phyloP scores from a whole-genome alignment of 2,797 vertebrate genomes.

The Anomalospiza imberbis region DNA sequence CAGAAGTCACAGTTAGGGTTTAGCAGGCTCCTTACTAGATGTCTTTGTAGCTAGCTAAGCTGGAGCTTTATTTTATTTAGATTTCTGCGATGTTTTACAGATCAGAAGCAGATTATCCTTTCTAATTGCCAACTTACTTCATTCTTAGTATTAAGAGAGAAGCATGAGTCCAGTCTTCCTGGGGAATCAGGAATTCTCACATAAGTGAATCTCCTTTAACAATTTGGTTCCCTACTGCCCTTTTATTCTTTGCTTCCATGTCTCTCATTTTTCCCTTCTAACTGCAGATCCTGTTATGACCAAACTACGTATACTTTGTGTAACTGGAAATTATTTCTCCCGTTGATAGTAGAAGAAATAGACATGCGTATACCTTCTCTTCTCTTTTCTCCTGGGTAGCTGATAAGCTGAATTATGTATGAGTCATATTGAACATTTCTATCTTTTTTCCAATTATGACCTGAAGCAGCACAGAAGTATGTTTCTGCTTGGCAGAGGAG shows the following conservation, averaged over 20 bases:
- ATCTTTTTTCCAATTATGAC: constrained; percentile 72
- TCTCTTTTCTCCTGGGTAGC: constrained; percentile 67
- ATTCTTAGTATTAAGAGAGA: constrained; percentile 37
- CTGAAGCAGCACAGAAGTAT: constrained; percentile 57
- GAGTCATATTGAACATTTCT: constrained; percentile 72
- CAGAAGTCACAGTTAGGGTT: constrained; percentile 21
- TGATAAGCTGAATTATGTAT: constrained; percentile 76
- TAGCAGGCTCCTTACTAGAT: constrained; percentile 19
- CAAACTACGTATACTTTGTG: constrained; percentile 38
- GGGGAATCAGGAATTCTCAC: neutral
- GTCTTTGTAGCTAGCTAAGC: constrained; percentile 40
- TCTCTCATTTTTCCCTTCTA: constrained; percentile 19
- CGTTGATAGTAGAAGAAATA: constrained; percentile 59
- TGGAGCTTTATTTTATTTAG: constrained; percentile 50
- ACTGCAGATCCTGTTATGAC: constrained; percentile 50
- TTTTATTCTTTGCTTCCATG: constrained; percentile 22
- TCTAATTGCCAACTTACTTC: constrained; percentile 47
- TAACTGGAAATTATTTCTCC: constrained; percentile 72
- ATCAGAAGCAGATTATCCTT: constrained; percentile 43
- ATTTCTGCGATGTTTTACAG: constrained; percentile 5
- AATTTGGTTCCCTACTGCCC: neutral
- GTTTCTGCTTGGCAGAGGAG: constrained; percentile 54
- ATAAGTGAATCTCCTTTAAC: constrained; percentile 1
- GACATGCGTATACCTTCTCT: constrained; percentile 64
- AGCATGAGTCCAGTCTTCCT: constrained; percentile 13